These are phyloP conservation scores for Vulpes ferrilata DNA, from an alignment of 2,113 vertebrate species.

Conservation along the genomic window DNA sequence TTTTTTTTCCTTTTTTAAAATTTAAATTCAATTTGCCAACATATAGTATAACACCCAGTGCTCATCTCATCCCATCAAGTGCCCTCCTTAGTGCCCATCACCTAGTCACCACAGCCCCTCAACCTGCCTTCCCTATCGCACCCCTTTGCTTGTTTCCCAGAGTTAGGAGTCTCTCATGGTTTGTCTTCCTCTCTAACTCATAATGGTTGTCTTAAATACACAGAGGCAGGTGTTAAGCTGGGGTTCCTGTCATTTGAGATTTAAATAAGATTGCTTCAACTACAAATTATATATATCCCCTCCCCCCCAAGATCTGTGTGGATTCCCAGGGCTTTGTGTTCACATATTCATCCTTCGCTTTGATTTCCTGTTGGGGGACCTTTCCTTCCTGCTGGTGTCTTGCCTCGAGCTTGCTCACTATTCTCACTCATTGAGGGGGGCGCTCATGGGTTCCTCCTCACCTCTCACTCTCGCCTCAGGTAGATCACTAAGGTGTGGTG, in stretches of 20 bases:
- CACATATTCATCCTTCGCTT: not conserved
- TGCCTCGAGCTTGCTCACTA: not conserved
- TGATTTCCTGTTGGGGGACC: not conserved
- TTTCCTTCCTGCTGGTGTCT: not conserved
- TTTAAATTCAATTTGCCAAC: too few relatives aligned
- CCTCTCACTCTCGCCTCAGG: not conserved
- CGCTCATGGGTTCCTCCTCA: rapidly evolving
- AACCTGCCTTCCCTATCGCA: too few relatives aligned
- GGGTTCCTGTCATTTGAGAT: not conserved
- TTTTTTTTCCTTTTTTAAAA: too few relatives aligned
- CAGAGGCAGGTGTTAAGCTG: not conserved
- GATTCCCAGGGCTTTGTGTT: not conserved
- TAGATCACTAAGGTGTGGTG: not conserved
- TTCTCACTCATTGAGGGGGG: not conserved
- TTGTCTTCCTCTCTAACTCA: too few relatives aligned
- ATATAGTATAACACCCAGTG: too few relatives aligned
- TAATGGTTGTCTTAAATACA: not conserved
- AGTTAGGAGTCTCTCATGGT: too few relatives aligned
- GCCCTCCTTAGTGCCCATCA: too few relatives aligned
- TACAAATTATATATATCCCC: not conserved
- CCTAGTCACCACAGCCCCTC: too few relatives aligned
- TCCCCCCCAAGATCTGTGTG: not conserved
- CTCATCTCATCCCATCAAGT: too few relatives aligned
- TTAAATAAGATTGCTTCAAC: not conserved
- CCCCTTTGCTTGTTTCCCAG: too few relatives aligned